A percentile compares a stretch with the other conserved stretches of the same genome.
Evolutionary conservation across 2,113 vertebrate species (phyloP).

Genomic region (Pogona vitticeps): DNA sequence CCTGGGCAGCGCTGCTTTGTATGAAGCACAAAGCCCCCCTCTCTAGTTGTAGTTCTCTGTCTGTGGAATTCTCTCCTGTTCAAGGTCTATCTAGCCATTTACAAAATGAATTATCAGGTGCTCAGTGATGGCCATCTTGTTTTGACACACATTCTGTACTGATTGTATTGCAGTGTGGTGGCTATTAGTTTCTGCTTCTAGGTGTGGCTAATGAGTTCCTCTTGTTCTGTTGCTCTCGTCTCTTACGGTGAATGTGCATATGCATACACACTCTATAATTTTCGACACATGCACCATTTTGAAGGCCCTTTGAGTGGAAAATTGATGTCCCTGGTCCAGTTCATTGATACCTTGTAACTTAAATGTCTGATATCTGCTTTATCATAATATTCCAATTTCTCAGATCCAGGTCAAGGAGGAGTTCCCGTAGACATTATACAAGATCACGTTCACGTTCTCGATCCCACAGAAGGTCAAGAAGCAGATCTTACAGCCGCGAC

Average conservation of each 20-base stretch:
- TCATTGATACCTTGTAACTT: rapidly evolving
- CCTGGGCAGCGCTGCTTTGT: too few relatives aligned
- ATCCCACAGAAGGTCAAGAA: constrained; percentile 88
- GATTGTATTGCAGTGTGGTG: not conserved
- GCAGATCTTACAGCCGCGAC: constrained; percentile 91
- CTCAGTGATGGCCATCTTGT: not conserved
- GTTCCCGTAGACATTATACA: constrained; percentile 91
- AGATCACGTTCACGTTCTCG: constrained; percentile 88
- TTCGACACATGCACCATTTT: too few relatives aligned
- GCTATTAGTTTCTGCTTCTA: not conserved
- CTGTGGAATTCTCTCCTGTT: not conserved
- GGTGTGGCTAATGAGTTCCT: too few relatives aligned
- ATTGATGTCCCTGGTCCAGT: too few relatives aligned
- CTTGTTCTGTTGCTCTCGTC: not conserved
- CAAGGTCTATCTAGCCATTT: not conserved
- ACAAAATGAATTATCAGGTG: not conserved
- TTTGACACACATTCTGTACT: not conserved
- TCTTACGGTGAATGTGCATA: not conserved
- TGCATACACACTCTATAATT: too few relatives aligned
- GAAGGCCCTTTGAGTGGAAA: too few relatives aligned
- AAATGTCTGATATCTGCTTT: not conserved
- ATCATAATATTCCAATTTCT: constrained; percentile 32
- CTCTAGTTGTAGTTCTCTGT: too few relatives aligned
- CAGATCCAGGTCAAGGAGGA: constrained; percentile 91
- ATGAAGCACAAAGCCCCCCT: too few relatives aligned